Evolutionary conservation across 1,140 invertebrate genomes (phyloP).

Genomic region (Drosophila ananassae): DNA sequence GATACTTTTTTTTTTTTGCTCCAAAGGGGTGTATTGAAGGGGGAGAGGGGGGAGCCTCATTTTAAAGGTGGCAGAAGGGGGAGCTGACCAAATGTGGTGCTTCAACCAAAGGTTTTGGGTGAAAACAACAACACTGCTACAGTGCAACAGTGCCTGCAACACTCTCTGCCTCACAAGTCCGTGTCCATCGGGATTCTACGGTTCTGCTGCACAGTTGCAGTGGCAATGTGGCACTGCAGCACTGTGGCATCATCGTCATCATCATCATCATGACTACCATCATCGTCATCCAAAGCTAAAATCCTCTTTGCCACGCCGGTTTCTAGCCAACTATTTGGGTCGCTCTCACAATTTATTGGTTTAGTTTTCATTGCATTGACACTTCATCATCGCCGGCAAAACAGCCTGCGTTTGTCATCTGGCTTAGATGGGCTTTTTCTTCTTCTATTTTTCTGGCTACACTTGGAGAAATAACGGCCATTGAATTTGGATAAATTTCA

Average conservation of each 20-base stretch:
- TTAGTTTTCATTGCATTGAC: slow-evolving; percentile 84
- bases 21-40: too few relatives aligned
- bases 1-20: slow-evolving; percentile 5
- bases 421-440: slow-evolving; percentile 35
- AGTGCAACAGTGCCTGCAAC: too few relatives aligned
- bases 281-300: slow-evolving; percentile 17
- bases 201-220: slow-evolving; percentile 5
- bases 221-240: not conserved
- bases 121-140: not conserved
- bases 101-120: not conserved
- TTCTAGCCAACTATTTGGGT: slow-evolving; percentile 83
- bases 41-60: not conserved
- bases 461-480: not conserved
- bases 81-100: slow-evolving; percentile 57
- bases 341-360: slow-evolving; percentile 84
- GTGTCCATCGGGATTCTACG: slow-evolving; percentile 18
- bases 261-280: not conserved
- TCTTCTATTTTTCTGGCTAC: not conserved
- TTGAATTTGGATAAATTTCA: too few relatives aligned
- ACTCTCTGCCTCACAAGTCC: not conserved
- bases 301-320: slow-evolving; percentile 75
- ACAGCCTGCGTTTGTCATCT: slow-evolving; percentile 78
- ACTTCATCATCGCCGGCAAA: slow-evolving; percentile 79
- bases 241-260: not conserved
- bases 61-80: not conserved